Evolutionary conservation across 2,797 vertebrate genomes (phyloP).

Genomic region (Leptodactylus fallax): DNA sequence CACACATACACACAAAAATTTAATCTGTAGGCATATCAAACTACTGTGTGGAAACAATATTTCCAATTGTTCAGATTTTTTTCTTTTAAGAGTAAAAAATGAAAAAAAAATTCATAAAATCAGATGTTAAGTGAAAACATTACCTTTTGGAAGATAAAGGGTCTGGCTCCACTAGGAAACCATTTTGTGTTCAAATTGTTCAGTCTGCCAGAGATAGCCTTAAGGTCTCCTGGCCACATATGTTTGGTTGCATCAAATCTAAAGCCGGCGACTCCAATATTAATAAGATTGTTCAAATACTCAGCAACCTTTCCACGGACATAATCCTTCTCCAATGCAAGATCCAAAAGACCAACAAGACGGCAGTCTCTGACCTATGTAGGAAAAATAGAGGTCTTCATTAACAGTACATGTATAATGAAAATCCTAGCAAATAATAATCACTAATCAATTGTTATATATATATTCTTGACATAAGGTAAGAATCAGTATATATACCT

Average conservation of each 20-base stretch:
- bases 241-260: slow-evolving; percentile 90
- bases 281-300: slow-evolving; percentile 86
- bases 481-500: slow-evolving; percentile 75
- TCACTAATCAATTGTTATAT: background rate
- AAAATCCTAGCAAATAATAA: too few relatives aligned
- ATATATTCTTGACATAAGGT: background rate
- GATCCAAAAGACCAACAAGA: slow-evolving; percentile 85
- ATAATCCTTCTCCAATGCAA: slow-evolving; percentile 86
- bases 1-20: too few relatives aligned
- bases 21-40: too few relatives aligned
- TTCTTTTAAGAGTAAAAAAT: background rate
- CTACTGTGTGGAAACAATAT: too few relatives aligned
- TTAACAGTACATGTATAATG: background rate
- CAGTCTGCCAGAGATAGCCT: slow-evolving; percentile 76
- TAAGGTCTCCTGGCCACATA: slow-evolving; percentile 94
- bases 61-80: too few relatives aligned
- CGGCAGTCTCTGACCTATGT: slow-evolving; percentile 87
- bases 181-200: slow-evolving; percentile 81
- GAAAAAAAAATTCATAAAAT: background rate
- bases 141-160: slow-evolving; percentile 93
- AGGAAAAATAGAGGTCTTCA: background rate
- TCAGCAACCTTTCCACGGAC: slow-evolving; percentile 78
- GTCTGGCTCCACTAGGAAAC: slow-evolving; percentile 80
- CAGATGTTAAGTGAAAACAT: background rate
- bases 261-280: slow-evolving; percentile 91